These are phyloP conservation scores for Cephus runcator DNA, from an alignment of 2,888 invertebrate genomes.

Conservation along the genomic window DNA sequence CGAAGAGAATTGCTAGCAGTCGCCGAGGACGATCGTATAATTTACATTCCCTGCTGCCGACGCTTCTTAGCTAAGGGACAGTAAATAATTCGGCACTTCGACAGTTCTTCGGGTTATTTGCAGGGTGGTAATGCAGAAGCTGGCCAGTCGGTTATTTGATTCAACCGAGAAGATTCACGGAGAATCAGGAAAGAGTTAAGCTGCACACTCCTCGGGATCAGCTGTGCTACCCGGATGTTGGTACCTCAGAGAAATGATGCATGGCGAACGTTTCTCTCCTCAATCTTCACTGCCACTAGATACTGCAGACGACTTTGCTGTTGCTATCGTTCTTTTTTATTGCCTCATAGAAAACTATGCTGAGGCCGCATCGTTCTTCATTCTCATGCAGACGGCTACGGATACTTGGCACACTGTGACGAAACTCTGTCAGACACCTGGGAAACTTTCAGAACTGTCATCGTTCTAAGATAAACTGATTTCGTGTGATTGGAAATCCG, in stretches of 20 bases:
- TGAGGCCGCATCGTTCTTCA: no score
- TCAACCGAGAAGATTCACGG: neutral
- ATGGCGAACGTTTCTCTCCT: neutral
- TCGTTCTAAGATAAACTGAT: neutral
- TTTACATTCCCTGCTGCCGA: neutral
- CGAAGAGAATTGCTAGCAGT: neutral
- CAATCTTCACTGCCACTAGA: neutral
- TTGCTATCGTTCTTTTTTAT: neutral
- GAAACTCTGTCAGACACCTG: no score
- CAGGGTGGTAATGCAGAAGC: neutral
- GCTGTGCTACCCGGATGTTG: neutral
- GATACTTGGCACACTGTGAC: no score
- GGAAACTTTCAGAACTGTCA: neutral
- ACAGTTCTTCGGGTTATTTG: neutral
- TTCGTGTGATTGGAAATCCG: neutral
- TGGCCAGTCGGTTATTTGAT: neutral
- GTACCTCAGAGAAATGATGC: neutral
- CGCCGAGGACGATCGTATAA: neutral
- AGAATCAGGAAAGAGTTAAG: neutral
- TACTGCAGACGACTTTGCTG: neutral
- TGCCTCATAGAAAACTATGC: neutral
- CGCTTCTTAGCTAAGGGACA: neutral
- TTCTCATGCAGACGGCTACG: no score
- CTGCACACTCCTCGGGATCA: neutral
- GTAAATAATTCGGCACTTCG: neutral